phyloP scores from a whole-genome alignment of 2,797 vertebrate species.

The Miichthys miiuy region DNA sequence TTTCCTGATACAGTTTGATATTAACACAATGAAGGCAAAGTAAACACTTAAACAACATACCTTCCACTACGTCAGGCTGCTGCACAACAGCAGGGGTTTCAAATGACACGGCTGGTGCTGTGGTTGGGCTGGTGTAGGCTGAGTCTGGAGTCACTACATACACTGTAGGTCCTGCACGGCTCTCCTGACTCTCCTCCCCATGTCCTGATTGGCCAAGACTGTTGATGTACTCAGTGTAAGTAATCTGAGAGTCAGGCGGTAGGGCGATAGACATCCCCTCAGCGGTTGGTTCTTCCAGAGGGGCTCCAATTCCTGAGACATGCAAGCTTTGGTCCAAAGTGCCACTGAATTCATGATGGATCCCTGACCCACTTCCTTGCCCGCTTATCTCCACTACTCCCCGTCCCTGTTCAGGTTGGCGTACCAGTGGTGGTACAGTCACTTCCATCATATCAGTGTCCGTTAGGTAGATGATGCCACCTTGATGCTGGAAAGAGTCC shows the following conservation, averaged over 20 bases:
- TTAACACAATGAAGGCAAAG: background rate
- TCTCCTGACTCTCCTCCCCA: constrained; percentile 36
- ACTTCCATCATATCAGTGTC: constrained; percentile 84
- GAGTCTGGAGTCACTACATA: constrained; percentile 42
- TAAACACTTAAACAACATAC: constrained; percentile 73
- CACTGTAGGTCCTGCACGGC: background rate
- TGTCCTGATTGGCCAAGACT: constrained; percentile 41
- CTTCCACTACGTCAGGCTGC: constrained; percentile 75
- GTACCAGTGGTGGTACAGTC: constrained; percentile 64
- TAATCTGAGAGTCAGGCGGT: constrained; percentile 23
- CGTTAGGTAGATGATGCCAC: constrained; percentile 84
- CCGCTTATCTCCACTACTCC: constrained; percentile 81
- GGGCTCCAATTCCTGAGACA: constrained; percentile 50
- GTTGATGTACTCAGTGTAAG: constrained; percentile 37
- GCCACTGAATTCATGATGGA: constrained; percentile 60
- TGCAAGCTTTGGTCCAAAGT: constrained; percentile 50
- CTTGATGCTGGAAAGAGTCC: constrained; percentile 60
- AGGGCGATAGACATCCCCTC: constrained; percentile 34
- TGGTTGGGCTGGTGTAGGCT: constrained; percentile 66
- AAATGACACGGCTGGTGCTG: constrained; percentile 68
- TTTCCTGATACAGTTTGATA: background rate
- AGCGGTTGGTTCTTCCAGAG: background rate
- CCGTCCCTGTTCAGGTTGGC: constrained; percentile 83
- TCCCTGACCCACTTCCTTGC: constrained; percentile 71
- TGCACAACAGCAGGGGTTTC: constrained; percentile 69